These are phyloP conservation scores for Phoxinus dragarum DNA, from an alignment of 2,797 vertebrate species.

Conservation along the genomic window DNA sequence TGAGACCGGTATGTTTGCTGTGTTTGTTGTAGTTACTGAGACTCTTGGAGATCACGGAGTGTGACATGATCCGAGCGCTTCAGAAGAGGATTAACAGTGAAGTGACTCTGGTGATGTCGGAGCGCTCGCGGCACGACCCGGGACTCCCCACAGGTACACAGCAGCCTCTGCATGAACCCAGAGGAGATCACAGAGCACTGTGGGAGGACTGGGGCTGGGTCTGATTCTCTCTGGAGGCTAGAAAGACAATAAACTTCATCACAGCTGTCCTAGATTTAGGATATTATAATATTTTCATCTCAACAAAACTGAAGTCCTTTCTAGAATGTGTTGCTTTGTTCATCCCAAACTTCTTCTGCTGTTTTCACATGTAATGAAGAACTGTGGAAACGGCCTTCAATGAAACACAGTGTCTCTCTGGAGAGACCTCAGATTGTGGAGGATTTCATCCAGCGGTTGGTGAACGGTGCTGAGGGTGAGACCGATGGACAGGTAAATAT, in stretches of 20 bases:
- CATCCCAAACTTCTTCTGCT: neutral
- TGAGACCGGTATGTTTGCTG: neutral
- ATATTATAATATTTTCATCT: neutral
- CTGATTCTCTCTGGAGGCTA: constrained; percentile 6
- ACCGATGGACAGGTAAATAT: constrained; percentile 69
- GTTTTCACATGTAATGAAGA: constrained; percentile 63
- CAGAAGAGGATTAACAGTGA: constrained; percentile 77
- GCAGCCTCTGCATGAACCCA: constrained; percentile 19
- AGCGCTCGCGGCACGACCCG: constrained; percentile 71
- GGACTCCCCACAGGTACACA: constrained; percentile 76
- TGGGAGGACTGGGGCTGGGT: neutral
- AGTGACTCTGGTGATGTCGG: constrained; percentile 74
- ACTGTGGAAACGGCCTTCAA: constrained; percentile 77
- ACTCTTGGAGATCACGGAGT: constrained; percentile 82
- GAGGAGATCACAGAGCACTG: constrained; percentile 28
- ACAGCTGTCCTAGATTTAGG: neutral
- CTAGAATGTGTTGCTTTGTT: neutral
- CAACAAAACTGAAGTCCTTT: neutral
- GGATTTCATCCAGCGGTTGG: constrained; percentile 78
- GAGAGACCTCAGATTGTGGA: constrained; percentile 75
- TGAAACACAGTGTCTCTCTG: constrained; percentile 76
- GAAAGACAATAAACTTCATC: constrained; percentile 16
- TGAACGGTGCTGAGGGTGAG: constrained; percentile 72
- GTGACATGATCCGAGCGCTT: constrained; percentile 77
- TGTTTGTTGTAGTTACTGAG: constrained; percentile 75